Evolutionary conservation across 2,113 vertebrate species (phyloP), one percentile per base, ranked within the genome.

Genomic region (Psilopsiagon aurifrons): DNA sequence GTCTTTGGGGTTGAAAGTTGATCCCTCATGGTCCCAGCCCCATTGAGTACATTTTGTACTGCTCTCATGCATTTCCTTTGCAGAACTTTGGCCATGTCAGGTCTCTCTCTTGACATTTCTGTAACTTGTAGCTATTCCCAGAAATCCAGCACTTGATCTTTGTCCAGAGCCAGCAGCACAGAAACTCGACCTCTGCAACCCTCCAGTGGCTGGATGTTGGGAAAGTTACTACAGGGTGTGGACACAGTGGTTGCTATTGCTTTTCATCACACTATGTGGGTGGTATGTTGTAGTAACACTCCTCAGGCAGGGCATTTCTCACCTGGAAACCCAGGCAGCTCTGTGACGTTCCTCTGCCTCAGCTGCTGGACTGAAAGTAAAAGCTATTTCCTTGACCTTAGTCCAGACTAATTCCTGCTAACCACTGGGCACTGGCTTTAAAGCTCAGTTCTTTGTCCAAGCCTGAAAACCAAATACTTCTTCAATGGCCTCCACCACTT

Each of bases 21-120:
- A 10, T 51, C 57, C 57, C 68, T 62, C 52, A 35, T 69, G 24
- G 8, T 74, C 9, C 35, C 35, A 77, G 33, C 17, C 37, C 41
- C 31, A 28, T 3, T 0, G 2, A 52, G 31, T 68, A 17, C 1
- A 0, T 41, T 74, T 63, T 19, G 16, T 62, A 7, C 17, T 47
- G 51, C 41, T 57, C 29, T 83, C 52, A 25, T 68, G 37, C 47
- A 11, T 47, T 76, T 41, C 6, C 22, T 17, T 19, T 19, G 11
- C 37, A 31, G 13, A 63, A 5, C 41, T 54, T 57, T 69, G 78
- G 43, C 74, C n/a, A 22, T 17, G 18, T 79, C 35, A 83, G 54
- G 11, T 44, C 55, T 59, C 10, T 52, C 4, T 66, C 24, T 75
- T 46, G 23, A 17, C 27, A 7, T 31, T 84, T 68, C 52, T 47